Conservation (phyloP, 64 coral and sea anemone species). For the Trachythela sp. region DNA sequence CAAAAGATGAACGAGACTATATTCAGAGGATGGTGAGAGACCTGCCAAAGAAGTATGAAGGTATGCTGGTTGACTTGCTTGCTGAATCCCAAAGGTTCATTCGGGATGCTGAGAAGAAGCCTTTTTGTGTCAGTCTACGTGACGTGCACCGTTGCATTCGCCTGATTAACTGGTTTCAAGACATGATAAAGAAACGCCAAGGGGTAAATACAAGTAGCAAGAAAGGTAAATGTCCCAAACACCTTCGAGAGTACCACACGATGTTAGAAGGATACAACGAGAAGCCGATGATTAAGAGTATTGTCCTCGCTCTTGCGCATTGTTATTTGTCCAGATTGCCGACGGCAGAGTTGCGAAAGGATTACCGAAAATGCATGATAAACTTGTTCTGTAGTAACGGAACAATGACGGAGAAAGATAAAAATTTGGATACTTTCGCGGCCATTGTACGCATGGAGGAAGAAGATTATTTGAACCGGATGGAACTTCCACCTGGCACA, state of each 20-base stretch:
- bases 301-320: constrained; percentile 73
- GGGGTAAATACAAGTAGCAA: background rate
- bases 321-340: constrained; percentile 69
- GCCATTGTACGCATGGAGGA: constrained; percentile 48
- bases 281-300: background rate
- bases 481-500: constrained; percentile 60
- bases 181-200: constrained; percentile 12
- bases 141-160: constrained; percentile 68
- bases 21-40: constrained; percentile 78
- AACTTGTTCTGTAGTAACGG: background rate
- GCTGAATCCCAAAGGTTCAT: constrained; percentile 61
- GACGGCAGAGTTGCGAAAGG: constrained; percentile 23
- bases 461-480: constrained; percentile 59
- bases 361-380: constrained; percentile 39
- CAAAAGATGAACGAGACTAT: constrained; percentile 67
- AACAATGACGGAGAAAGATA: background rate
- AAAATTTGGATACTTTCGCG: background rate
- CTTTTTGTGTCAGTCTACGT: constrained; percentile 84
- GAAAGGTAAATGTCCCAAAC: background rate
- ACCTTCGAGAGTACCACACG: background rate
- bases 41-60: constrained; percentile 19
- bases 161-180: constrained; percentile 70
- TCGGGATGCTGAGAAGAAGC: constrained; percentile 53
- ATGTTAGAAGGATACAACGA: background rate
- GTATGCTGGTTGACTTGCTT: constrained; percentile 53